These are phyloP conservation scores for Norana najaformis DNA, from an alignment of 2,888 invertebrate species.

Conservation along the genomic window DNA sequence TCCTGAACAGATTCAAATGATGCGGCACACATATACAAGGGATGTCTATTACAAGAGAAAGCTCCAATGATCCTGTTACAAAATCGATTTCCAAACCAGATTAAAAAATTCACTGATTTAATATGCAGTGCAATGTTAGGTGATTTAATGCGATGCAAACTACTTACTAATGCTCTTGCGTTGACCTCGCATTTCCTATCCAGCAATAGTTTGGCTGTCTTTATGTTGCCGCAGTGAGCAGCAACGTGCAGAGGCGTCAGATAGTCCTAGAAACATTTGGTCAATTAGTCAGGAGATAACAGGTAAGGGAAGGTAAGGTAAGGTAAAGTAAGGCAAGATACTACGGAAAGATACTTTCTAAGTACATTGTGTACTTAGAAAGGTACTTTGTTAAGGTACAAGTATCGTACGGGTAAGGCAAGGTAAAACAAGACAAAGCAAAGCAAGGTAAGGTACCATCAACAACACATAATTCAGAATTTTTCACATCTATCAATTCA, in stretches of 20 bases:
- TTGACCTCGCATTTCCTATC: constrained; percentile 97
- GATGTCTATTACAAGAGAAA: neutral
- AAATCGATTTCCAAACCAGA: neutral
- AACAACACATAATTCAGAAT: too few species aligned
- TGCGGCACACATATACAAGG: neutral
- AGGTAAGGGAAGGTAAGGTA: neutral
- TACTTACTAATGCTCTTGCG: constrained; percentile 70
- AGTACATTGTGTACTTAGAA: neutral
- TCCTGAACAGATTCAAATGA: neutral
- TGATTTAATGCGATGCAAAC: neutral
- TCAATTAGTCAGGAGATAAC: neutral
- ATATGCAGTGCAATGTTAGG: too few species aligned
- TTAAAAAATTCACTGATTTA: too few species aligned
- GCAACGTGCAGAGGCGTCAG: constrained; percentile 96
- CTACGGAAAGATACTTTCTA: neutral
- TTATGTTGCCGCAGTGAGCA: constrained; percentile 74
- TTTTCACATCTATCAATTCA: too few species aligned
- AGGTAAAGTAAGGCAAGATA: neutral
- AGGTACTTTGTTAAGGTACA: neutral
- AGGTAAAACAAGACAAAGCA: too few species aligned
- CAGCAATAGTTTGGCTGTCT: constrained; percentile 90
- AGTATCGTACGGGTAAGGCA: neutral
- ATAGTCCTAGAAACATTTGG: constrained; percentile 71
- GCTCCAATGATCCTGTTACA: neutral
- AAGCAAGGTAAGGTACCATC: too few species aligned